Evolutionary conservation across 1,140 invertebrate genomes (phyloP), one percentile per base, ranked within the genome.

Genomic region (Macrotrachela quadricornifera): DNA sequence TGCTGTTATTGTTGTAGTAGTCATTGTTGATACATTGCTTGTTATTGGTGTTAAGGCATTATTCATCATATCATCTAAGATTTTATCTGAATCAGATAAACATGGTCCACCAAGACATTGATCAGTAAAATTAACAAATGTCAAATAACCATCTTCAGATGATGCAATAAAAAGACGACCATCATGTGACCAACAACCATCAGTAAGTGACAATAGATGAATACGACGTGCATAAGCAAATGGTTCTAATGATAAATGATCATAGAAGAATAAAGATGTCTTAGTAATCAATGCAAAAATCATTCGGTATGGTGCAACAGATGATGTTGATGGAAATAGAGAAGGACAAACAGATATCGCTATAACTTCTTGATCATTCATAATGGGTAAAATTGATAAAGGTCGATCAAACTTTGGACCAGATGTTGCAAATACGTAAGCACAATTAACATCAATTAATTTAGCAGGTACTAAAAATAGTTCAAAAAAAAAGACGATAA

Each of bases 91-190:
- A 30, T 30, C 21, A 30, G 21, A 8, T 30, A 30, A 30, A 30
- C 21, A 30, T 4, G 21, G 21, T 30, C 21, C 21, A 2, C 21
- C 21, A 30, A 30, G 21, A 30, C 21, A 30, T 30, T 30, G 21
- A 30, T 30, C 21, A 30, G 21, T 30, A 30, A 30, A 30, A 30
- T 2, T 30, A 30, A 30, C 21, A 54, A 95, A 72, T 0, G 90
- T 88, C 66, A 85, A 90, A 66, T 84, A 96, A 1, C 88, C 90
- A 72, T 96, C 90, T 0, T 85, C 88, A 37, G 90, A 95, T 15
- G 85, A 85, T 0, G 82, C 80, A 1, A 87, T 74, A 51, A 95
- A 67, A 37, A 82, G 70, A 44, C 69, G 70, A 0, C 85, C 87
- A 74, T 94, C 81, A 3, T 73, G 70, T 6, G 88, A 88, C 78